Evolutionary conservation across 1,140 invertebrate genomes (phyloP).

Genomic region (Bombus picipes): DNA sequence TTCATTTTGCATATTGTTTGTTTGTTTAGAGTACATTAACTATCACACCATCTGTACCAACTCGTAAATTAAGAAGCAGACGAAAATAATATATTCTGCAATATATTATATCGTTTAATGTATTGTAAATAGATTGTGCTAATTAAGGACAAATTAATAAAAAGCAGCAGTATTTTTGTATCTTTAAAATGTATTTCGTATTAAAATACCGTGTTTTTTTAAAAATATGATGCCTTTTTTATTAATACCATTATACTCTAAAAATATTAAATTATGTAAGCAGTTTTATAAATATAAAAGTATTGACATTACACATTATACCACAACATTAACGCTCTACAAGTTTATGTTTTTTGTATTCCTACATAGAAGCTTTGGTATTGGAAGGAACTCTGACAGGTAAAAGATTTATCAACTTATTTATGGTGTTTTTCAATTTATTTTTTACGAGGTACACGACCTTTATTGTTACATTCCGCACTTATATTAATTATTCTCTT

Average conservation of each 20-base stretch:
- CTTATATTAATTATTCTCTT: slow-evolving; percentile 76
- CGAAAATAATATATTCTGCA: slow-evolving; percentile 56
- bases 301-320: not conserved
- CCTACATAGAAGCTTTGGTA: too few species aligned
- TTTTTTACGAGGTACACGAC: slow-evolving; percentile 79
- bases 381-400: not conserved
- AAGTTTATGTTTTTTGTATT: not conserved
- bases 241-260: not conserved
- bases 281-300: not conserved
- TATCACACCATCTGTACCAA: slow-evolving; percentile 21
- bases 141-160: not conserved
- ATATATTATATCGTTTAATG: too few species aligned
- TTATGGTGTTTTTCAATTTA: slow-evolving; percentile 69
- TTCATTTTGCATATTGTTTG: slow-evolving; percentile 4
- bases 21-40: slow-evolving; percentile 18
- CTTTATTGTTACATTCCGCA: slow-evolving; percentile 79
- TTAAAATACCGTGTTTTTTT: slow-evolving; percentile 32
- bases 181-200: not conserved
- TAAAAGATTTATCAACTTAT: slow-evolving; percentile 3
- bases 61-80: slow-evolving; percentile 67
- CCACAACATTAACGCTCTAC: too few species aligned
- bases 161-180: slow-evolving; percentile 10
- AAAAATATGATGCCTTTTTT: not conserved
- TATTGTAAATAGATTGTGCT: slow-evolving; percentile 27
- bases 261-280: not conserved